phyloP scores from a whole-genome alignment of 2,888 invertebrate species.

The Sarcophaga caerulescens region DNA sequence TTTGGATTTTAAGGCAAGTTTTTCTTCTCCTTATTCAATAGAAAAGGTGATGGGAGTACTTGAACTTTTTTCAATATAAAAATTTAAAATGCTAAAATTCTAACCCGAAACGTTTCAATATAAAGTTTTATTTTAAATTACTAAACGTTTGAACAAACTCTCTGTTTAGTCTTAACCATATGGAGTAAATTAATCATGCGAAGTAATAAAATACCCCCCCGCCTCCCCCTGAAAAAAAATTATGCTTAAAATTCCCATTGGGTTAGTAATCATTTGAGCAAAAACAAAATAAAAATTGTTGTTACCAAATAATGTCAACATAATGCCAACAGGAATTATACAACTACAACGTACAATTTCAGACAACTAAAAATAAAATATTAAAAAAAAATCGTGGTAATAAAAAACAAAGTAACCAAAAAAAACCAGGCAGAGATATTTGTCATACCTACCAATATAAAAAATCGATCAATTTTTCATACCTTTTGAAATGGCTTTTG shows the following conservation, averaged over 20 bases:
- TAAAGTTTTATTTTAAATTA: too few species aligned
- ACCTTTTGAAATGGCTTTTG: conserved; percentile 13
- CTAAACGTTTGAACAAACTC: too few species aligned
- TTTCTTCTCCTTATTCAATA: too few species aligned
- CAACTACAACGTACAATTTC: conserved; percentile 44
- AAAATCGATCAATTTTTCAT: conserved; percentile 43
- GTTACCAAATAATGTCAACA: conserved; percentile 67
- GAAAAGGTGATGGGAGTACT: too few species aligned
- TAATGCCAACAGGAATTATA: conserved; percentile 61
- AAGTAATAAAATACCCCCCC: too few species aligned
- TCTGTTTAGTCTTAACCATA: too few species aligned
- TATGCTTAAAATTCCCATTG: conserved; percentile 29
- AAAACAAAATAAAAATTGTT: conserved; percentile 36
- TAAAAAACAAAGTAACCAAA: not conserved
- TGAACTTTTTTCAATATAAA: too few species aligned
- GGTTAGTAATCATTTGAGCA: conserved; percentile 20
- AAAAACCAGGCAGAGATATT: conserved; percentile 16
- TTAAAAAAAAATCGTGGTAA: not conserved
- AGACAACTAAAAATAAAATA: not conserved
- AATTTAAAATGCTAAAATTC: too few species aligned
- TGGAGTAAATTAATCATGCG: too few species aligned
- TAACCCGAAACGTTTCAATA: too few species aligned
- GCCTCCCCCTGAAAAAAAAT: not conserved
- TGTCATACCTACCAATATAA: conserved; percentile 42
- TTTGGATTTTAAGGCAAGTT: too few species aligned